These are phyloP conservation scores for Garra rufa DNA, from an alignment of 2,113 vertebrate genomes.

Conservation along the genomic window DNA sequence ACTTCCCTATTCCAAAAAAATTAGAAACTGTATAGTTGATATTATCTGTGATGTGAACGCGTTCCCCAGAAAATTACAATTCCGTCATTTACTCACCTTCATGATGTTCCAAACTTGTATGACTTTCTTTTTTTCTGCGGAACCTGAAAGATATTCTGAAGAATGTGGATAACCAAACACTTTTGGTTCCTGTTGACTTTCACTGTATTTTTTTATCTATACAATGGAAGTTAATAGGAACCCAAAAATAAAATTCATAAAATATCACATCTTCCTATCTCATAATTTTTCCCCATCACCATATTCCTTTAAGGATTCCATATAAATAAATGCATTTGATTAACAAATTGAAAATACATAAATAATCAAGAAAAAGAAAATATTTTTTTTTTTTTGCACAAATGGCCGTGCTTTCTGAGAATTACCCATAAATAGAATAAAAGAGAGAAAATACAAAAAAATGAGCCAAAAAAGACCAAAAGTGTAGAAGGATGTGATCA, in stretches of 20 bases:
- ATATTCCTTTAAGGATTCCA: background rate
- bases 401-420: background rate
- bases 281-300: background rate
- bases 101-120: background rate
- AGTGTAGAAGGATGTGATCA: slow-evolving; percentile 43
- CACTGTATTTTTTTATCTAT: background rate
- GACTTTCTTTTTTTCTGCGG: background rate
- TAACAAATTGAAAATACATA: background rate
- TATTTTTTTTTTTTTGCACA: too few relatives aligned
- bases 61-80: too few relatives aligned
- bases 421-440: background rate
- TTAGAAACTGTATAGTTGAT: background rate
- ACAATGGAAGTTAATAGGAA: background rate
- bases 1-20: too few relatives aligned
- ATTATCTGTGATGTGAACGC: too few relatives aligned
- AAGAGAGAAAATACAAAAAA: background rate
- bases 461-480: background rate
- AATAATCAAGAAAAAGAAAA: background rate
- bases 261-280: background rate
- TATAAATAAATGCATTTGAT: background rate
- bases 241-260: too few relatives aligned
- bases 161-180: background rate
- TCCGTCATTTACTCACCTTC: background rate
- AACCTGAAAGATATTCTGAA: background rate
- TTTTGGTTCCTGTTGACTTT: background rate